Conservation (phyloP, 2,888 invertebrate species). For the Sepiola atlantica region DNA sequence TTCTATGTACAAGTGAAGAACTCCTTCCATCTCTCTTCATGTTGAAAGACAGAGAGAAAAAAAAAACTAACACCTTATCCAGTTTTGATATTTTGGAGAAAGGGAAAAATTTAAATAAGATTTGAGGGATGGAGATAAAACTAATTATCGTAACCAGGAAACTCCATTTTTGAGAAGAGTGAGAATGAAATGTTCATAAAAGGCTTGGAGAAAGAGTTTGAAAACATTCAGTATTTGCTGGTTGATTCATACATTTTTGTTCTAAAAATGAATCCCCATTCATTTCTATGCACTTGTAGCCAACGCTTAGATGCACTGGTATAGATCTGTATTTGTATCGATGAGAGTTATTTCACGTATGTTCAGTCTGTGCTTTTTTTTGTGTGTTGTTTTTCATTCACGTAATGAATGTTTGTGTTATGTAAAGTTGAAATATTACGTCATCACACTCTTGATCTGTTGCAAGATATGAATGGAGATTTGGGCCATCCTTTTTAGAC, state of each 20-base stretch:
- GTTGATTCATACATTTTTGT: neutral
- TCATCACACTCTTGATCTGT: neutral
- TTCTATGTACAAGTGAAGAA: neutral
- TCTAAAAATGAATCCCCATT: neutral
- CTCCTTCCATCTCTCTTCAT: neutral
- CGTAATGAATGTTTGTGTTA: neutral
- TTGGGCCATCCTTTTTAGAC: neutral
- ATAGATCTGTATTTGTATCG: neutral
- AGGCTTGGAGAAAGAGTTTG: neutral
- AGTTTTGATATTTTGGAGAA: slow-evolving; percentile 14
- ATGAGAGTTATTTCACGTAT: neutral
- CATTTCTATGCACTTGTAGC: neutral
- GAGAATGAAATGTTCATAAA: neutral
- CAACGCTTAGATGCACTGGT: too few species aligned
- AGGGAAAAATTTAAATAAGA: neutral
- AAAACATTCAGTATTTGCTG: neutral
- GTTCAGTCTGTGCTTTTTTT: neutral
- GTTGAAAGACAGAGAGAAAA: neutral
- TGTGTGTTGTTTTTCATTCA: neutral
- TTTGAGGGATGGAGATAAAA: neutral
- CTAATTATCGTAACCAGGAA: slow-evolving; percentile 23
- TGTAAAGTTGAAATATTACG: neutral
- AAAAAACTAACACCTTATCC: neutral
- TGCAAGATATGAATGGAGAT: neutral
- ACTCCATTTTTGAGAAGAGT: neutral